Conservation (phyloP, 2,797 vertebrate species). For the Sciurus vulgaris region DNA sequence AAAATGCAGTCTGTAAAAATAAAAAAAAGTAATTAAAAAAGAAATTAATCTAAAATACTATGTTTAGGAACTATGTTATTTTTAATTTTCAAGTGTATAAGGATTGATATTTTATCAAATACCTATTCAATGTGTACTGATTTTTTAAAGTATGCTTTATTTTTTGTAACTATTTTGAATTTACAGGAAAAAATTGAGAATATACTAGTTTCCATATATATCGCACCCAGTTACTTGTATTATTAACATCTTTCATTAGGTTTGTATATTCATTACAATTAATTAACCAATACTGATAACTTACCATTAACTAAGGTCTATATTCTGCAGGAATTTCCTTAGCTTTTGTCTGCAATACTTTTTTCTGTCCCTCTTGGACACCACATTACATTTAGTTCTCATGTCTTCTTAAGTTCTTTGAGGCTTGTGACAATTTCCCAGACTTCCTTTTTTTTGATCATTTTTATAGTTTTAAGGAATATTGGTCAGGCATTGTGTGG, state of each 20-base stretch:
- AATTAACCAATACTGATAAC: not conserved
- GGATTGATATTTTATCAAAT: not conserved
- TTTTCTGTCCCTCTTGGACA: not conserved
- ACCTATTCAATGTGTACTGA: not conserved
- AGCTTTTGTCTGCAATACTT: not conserved
- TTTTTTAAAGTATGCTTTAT: not conserved
- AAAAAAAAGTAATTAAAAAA: not conserved
- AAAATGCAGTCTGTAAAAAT: too few relatives aligned
- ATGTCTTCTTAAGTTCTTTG: not conserved
- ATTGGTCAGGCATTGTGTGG: not conserved
- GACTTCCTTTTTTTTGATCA: slow-evolving; percentile 34
- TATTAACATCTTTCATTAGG: slow-evolving; percentile 2
- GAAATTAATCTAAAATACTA: not conserved
- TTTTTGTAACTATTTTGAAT: not conserved
- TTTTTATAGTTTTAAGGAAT: not conserved
- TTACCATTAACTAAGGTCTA: not conserved
- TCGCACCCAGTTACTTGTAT: not conserved
- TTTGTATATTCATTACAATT: not conserved
- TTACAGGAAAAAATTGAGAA: not conserved
- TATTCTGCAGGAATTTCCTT: not conserved
- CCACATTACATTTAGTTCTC: not conserved
- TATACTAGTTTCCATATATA: not conserved
- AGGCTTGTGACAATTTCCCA: not conserved
- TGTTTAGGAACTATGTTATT: not conserved
- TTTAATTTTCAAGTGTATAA: not conserved